phyloP scores from a whole-genome alignment of 2,888 invertebrate species.

The Apotomis capreana region DNA sequence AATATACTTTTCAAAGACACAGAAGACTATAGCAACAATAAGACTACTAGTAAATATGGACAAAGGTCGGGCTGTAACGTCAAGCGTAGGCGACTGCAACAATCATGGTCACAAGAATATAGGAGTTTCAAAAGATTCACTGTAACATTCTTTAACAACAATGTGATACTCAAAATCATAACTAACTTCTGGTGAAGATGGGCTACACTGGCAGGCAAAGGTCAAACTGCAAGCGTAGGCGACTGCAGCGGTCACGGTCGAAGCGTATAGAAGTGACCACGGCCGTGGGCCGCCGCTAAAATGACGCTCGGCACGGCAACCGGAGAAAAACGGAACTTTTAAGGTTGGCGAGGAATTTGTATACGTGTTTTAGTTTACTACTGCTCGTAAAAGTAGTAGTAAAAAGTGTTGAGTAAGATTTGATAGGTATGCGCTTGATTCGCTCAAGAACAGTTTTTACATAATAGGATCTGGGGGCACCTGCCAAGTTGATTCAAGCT shows the following conservation, averaged over 20 bases:
- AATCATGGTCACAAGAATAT: constrained; percentile 50
- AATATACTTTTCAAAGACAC: no score
- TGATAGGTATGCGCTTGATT: no score
- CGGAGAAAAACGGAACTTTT: neutral
- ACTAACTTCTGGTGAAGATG: constrained; percentile 10
- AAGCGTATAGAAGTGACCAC: constrained; percentile 47
- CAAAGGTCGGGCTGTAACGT: constrained; percentile 51
- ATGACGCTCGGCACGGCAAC: constrained; percentile 34
- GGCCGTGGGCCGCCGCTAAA: constrained; percentile 45
- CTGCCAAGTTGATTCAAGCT: no score
- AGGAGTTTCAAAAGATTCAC: constrained; percentile 34
- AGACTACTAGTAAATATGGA: constrained; percentile 8
- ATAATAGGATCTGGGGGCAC: no score
- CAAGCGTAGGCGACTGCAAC: constrained; percentile 61
- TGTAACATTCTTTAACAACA: no score
- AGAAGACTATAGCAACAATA: no score
- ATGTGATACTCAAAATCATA: neutral
- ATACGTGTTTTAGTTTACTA: neutral
- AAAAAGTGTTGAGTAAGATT: no score
- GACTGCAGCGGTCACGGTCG: constrained; percentile 51
- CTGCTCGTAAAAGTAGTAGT: no score
- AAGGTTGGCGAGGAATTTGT: neutral
- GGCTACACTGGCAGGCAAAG: constrained; percentile 44
- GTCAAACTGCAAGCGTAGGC: constrained; percentile 65
- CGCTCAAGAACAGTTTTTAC: no score